Conservation (phyloP, 2,113 vertebrate species). For the Nipponia nippon region DNA sequence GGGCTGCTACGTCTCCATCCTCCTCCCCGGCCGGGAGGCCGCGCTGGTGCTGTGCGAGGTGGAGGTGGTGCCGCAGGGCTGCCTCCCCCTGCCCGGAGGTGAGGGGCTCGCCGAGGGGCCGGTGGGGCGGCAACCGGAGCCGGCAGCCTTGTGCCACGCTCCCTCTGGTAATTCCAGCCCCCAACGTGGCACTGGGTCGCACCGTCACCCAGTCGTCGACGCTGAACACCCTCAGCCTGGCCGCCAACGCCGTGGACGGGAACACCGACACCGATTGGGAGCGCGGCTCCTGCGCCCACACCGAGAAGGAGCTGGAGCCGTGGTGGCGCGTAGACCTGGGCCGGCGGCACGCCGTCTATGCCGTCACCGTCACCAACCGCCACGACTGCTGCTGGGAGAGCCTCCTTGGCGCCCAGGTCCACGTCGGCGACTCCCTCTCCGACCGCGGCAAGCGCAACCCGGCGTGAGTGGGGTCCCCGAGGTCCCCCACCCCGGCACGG, state of each 20-base stretch:
- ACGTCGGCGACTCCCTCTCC: neutral
- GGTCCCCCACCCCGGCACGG: too few relatives aligned
- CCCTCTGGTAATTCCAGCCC: neutral
- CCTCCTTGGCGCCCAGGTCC: neutral
- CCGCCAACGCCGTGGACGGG: neutral
- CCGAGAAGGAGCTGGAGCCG: neutral
- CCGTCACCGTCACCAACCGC: neutral
- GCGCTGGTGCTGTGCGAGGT: neutral
- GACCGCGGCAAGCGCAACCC: neutral
- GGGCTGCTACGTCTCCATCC: neutral
- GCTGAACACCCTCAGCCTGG: fast-evolving
- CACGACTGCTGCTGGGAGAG: neutral
- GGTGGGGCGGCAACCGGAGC: fast-evolving
- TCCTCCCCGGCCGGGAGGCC: neutral
- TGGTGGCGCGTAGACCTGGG: neutral
- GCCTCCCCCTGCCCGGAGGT: neutral
- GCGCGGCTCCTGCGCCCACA: neutral
- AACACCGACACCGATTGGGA: neutral
- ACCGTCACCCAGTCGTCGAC: neutral
- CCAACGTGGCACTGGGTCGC: neutral
- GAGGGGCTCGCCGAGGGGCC: neutral
- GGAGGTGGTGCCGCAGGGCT: neutral
- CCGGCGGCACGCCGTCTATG: neutral
- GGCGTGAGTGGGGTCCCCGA: neutral
- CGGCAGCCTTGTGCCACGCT: fast-evolving